Base-by-base conservation (phyloP, 1,140 invertebrate species). In the Drosophila nebulosa region DNA sequence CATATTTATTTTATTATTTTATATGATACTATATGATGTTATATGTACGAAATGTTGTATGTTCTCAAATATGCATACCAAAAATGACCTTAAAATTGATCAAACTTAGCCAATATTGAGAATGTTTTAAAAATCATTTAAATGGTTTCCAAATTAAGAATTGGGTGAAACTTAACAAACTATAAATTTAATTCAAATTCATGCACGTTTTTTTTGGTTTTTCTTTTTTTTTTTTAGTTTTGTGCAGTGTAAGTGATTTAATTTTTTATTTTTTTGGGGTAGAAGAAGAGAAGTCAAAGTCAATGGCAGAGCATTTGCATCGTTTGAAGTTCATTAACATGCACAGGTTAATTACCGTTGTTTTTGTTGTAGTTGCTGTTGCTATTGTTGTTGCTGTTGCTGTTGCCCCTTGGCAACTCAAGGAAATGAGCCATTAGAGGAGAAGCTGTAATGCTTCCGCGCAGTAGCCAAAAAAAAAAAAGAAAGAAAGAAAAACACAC, bases 321-420 rank as follows among this genome's bases (percentile, higher is more conserved):
- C 63, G 83, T 70, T 79, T 88, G 83, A 88, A 88, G 83, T 88
- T 89, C 84, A 89, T 89, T 89, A 89, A 89, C 84, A 89, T 89
- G 84, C 84, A 89, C 84, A 89, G 84, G 84, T 89, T 89, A 89
- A 89, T 89, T 89, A 88, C 84, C 84, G 74, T 81, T 88, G 79
- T 70, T 86, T 69, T 71, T 85, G 80, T 46, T 46, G 39, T 46
- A 21, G 16, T 39, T 39, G 14, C 36, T 39, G 36, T 21, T 21
- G 39, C 18, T 46, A n/a, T 21, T 46, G 39, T 21, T 14, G 7
- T 18, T 46, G 39, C 10, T 46, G 39, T 10, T 14, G 7, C 9
- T 46, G 39, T 18, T 46, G 53, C 42, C 51, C 22, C 26, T 14
- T 46, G 39, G 16, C 51, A 42, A 65, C 60, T 73, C 84, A 42